Evolutionary conservation across 2,113 vertebrate species (phyloP).

Genomic region (Tauraco erythrolophus): DNA sequence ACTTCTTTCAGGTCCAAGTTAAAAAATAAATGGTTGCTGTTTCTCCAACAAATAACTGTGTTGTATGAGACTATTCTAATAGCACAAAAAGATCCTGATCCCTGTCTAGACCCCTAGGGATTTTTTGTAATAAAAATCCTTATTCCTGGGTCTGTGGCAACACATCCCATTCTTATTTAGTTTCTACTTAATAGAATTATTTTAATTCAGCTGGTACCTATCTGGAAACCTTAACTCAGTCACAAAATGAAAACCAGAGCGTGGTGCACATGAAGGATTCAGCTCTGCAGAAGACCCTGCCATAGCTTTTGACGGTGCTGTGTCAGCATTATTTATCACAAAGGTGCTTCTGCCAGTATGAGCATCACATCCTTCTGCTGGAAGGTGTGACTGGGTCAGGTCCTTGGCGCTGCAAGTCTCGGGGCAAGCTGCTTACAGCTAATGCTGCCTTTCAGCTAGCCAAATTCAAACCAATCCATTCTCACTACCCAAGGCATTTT

Average conservation of each 20-base stretch:
- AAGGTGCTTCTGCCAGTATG: neutral
- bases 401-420: neutral
- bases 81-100: neutral
- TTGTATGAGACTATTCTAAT: neutral
- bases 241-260: neutral
- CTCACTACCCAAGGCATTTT: neutral
- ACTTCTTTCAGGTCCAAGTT: neutral
- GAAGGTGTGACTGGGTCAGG: neutral
- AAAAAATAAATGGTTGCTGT: neutral
- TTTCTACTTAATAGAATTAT: neutral
- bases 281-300: neutral
- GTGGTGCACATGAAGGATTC: neutral
- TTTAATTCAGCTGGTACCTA: neutral
- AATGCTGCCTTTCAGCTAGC: neutral
- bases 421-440: neutral
- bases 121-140: neutral
- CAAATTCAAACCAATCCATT: neutral
- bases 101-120: neutral
- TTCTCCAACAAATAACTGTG: neutral
- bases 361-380: neutral
- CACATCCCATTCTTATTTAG: neutral
- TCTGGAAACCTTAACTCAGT: neutral
- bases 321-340: neutral
- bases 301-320: neutral
- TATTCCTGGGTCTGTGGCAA: neutral